These are phyloP conservation scores for Ridgeia piscesae DNA, from an alignment of 1,140 invertebrate species.

Conservation along the genomic window DNA sequence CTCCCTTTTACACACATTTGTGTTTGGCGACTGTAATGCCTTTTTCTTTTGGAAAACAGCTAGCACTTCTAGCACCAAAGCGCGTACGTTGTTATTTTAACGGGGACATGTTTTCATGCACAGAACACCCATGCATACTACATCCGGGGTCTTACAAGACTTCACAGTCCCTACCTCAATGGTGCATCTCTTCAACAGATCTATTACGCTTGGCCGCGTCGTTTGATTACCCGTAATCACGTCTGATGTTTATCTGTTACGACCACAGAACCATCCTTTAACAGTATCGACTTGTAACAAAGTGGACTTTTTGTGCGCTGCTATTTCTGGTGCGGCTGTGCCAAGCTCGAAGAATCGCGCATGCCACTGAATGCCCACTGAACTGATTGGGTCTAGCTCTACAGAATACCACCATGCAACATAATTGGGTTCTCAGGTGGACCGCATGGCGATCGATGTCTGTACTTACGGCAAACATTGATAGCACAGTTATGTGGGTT, in stretches of 20 bases:
- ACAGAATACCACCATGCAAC: not conserved
- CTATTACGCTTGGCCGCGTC: not conserved
- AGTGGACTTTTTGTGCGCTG: not conserved
- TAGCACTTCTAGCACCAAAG: not conserved
- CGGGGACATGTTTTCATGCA: not conserved
- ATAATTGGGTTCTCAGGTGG: not conserved
- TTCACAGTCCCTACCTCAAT: not conserved
- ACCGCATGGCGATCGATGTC: not conserved
- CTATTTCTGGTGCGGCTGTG: not conserved
- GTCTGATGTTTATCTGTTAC: not conserved
- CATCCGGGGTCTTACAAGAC: not conserved
- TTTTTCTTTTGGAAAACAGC: not conserved
- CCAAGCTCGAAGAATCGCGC: not conserved
- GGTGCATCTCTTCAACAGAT: not conserved
- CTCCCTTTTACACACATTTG: not conserved
- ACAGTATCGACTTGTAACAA: not conserved
- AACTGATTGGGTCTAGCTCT: not conserved
- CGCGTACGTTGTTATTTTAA: not conserved
- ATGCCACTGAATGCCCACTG: not conserved
- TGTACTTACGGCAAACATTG: not conserved
- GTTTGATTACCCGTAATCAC: not conserved
- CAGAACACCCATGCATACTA: not conserved
- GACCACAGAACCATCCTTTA: not conserved
- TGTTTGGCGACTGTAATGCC: not conserved
- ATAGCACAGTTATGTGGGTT: not conserved